phyloP scores from a whole-genome alignment of 2,113 vertebrate genomes.

The Gallinago paraguaiae region DNA sequence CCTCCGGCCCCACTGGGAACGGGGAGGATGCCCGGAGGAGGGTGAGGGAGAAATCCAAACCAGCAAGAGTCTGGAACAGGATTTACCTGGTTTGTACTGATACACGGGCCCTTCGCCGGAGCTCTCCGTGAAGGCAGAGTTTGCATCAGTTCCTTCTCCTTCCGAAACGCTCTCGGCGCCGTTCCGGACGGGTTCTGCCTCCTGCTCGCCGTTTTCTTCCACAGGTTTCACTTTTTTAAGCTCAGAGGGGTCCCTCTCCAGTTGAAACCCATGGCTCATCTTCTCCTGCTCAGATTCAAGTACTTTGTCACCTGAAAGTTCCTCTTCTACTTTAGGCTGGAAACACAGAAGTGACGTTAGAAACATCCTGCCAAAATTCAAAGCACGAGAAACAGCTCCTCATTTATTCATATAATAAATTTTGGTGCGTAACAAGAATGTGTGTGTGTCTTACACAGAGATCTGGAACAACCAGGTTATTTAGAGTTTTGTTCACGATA shows the following conservation, averaged over 20 bases:
- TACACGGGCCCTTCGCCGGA: conserved; percentile 68
- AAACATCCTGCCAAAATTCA: neutral
- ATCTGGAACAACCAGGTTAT: neutral
- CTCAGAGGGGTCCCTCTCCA: conserved; percentile 68
- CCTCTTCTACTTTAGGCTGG: conserved; percentile 80
- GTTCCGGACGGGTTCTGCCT: conserved; percentile 84
- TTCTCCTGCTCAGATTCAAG: conserved; percentile 77
- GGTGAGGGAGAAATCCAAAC: neutral
- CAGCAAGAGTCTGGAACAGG: neutral
- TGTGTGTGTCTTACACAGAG: too few species aligned
- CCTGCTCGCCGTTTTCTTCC: conserved; percentile 90
- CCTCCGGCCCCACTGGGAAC: neutral
- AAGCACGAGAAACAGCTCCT: rapidly evolving
- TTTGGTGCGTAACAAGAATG: neutral
- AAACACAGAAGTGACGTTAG: neutral
- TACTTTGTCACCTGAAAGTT: conserved; percentile 75
- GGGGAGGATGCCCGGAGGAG: rapidly evolving
- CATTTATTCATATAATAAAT: neutral
- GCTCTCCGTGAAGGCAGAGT: conserved; percentile 76
- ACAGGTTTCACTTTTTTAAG: conserved; percentile 52
- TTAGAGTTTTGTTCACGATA: neutral
- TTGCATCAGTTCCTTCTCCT: conserved; percentile 80
- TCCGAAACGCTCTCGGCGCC: conserved; percentile 85
- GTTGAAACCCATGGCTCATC: conserved; percentile 69
- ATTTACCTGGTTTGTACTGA: conserved; percentile 83